Conservation (phyloP, 2,797 vertebrate species). For the Lepidocolaptes lacrymiger region DNA sequence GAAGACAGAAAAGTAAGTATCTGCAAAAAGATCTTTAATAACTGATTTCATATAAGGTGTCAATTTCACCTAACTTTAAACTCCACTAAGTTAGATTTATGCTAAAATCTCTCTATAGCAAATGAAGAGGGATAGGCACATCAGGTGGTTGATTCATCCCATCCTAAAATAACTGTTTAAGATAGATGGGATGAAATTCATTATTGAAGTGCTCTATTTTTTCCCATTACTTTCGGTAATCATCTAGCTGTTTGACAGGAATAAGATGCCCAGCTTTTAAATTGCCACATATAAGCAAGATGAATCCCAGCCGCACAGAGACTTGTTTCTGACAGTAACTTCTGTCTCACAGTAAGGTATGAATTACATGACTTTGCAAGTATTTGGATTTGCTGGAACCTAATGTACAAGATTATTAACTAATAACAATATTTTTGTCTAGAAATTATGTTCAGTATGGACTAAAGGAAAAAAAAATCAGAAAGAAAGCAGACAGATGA, state of each 20-base stretch:
- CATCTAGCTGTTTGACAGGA: neutral
- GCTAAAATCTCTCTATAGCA: neutral
- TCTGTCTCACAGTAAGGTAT: neutral
- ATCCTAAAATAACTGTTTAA: neutral
- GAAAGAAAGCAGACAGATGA: neutral
- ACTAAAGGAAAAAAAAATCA: neutral
- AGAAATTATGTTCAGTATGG: neutral
- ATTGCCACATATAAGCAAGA: neutral
- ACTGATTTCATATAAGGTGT: neutral
- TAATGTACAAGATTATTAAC: neutral
- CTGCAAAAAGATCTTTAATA: neutral
- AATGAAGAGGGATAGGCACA: neutral
- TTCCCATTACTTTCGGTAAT: neutral
- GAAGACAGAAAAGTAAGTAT: neutral
- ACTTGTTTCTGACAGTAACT: neutral
- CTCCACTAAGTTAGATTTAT: neutral
- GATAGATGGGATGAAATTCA: neutral
- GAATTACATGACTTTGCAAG: neutral
- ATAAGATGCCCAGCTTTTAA: neutral
- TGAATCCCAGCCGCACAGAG: neutral
- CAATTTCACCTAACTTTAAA: neutral
- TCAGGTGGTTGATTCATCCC: neutral
- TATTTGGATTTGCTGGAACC: neutral
- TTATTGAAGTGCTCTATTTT: neutral
- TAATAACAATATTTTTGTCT: neutral